Evolutionary conservation across 2,888 invertebrate genomes (phyloP), one percentile per base, ranked within the genome.

Genomic region (Oxyteleia sp.): DNA sequence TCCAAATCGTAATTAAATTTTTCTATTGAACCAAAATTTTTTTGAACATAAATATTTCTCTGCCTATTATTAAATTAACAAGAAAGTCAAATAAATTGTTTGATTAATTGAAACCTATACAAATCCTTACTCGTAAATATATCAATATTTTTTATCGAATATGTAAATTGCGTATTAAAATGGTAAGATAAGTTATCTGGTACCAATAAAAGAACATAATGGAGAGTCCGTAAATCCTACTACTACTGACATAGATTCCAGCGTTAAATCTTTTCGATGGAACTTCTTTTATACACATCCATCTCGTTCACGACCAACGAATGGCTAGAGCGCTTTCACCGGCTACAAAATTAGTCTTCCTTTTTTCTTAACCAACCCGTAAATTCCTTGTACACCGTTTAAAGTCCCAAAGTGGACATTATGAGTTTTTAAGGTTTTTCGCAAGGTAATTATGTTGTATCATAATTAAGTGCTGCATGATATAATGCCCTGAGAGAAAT

Each of bases 201-300:
- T 57, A 57, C 20, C 20, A 57, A 57, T 57, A 57, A 57, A 18
- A 20, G 57, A 18, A 20, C 20, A n/a, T 57, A 23, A 59, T 35
- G 26, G 41, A 59, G 23, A 59, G 47, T 71, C 23, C 47, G 15
- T 71, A 71, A 71, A 57, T 71, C 18, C 16, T 20, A 32, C 4
- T n/a, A n/a, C 26, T 29, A 35, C n/a, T 49, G 47, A 45, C 55
- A 55, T 32, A 49, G 29, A 20, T 38, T 71, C 55, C 57, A 57
- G 35, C 57, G 35, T 35, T 71, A 71, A 47, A 71, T 71, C 69
- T 57, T 35, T 26, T 29, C 57, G 29, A 29, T 13, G 23, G 23
- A 71, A 71, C 47, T 71, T 59, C 69, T 71, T 71, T 57, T 71
- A 71, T 57, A 45, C 55, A 57, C 55, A 47, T 71, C 57, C 43